These are phyloP conservation scores for Ennomos erosarius DNA, from an alignment of 2,888 invertebrate species.

Conservation along the genomic window DNA sequence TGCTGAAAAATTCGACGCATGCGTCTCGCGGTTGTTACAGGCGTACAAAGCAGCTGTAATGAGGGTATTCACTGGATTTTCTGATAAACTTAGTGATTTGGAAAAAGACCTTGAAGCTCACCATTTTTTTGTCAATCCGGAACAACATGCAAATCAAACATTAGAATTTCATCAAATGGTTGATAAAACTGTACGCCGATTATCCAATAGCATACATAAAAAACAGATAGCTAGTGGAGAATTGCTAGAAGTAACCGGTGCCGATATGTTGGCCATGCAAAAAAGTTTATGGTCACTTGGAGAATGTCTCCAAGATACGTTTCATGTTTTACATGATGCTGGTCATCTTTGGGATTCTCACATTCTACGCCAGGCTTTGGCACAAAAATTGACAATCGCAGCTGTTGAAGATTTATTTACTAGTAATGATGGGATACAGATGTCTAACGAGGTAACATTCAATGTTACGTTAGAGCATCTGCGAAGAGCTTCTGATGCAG, in stretches of 20 bases:
- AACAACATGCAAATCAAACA: conserved; percentile 28
- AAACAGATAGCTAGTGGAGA: conserved; percentile 31
- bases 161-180: conserved; percentile 49
- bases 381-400: conserved; percentile 68
- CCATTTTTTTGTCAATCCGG: conserved; percentile 32
- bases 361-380: conserved; percentile 64
- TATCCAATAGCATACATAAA: conserved; percentile 42
- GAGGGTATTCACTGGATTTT: conserved; percentile 55
- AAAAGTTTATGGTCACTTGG: conserved; percentile 62
- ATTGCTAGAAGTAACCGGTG: conserved; percentile 44
- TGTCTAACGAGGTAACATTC: conserved; percentile 62
- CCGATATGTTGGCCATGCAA: conserved; percentile 54
- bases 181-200: conserved; percentile 44
- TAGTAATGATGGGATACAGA: conserved; percentile 61
- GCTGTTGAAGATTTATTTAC: conserved; percentile 72
- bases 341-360: conserved; percentile 72
- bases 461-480: conserved; percentile 68
- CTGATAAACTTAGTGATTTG: conserved; percentile 53
- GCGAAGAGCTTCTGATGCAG: conserved; percentile 55
- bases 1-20: conserved; percentile 53
- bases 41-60: conserved; percentile 59
- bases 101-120: conserved; percentile 49
- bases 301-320: conserved; percentile 64
- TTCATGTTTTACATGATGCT: conserved; percentile 61
- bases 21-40: conserved; percentile 55